phyloP scores from a whole-genome alignment of 2,888 invertebrate species.

The Bembecia ichneumoniformis region DNA sequence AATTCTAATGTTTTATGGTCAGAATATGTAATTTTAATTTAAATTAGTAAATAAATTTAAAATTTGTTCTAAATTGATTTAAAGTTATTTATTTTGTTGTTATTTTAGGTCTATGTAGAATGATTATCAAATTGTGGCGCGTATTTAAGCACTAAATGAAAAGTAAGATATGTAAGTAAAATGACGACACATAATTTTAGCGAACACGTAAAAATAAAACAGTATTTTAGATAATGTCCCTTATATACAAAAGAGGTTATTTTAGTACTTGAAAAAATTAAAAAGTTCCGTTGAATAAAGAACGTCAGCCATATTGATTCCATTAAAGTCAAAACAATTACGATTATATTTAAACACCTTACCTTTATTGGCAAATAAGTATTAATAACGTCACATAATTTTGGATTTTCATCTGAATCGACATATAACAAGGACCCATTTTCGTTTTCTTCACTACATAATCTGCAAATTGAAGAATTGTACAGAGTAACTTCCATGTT shows the following conservation, averaged over 20 bases:
- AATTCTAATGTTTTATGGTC: too few species aligned
- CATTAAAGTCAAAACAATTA: conserved; percentile 60
- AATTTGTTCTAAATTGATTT: too few species aligned
- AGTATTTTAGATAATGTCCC: conserved; percentile 2
- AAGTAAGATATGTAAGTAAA: conserved; percentile 1
- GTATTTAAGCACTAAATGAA: conserved; percentile 8
- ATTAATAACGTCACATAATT: conserved; percentile 78
- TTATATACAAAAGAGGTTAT: not conserved
- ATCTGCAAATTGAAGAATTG: conserved; percentile 80
- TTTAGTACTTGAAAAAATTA: conserved; percentile 20
- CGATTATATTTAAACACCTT: conserved; percentile 39
- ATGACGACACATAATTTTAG: not conserved
- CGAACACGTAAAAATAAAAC: conserved; percentile 3
- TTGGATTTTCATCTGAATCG: conserved; percentile 69
- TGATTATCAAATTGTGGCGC: conserved; percentile 26
- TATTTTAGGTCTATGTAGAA: not conserved
- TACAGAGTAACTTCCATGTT: conserved; percentile 71
- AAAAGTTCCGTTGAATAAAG: conserved; percentile 27
- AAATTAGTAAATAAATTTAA: too few species aligned
- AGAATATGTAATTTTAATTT: too few species aligned
- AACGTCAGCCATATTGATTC: conserved; percentile 48
- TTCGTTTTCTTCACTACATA: conserved; percentile 82
- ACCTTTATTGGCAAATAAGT: conserved; percentile 83
- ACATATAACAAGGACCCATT: conserved; percentile 78
- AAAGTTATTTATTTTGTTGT: too few species aligned